Evolutionary conservation across 92 coral and sea anemone genomes (phyloP).

Genomic region (Zoanthus sociatus): DNA sequence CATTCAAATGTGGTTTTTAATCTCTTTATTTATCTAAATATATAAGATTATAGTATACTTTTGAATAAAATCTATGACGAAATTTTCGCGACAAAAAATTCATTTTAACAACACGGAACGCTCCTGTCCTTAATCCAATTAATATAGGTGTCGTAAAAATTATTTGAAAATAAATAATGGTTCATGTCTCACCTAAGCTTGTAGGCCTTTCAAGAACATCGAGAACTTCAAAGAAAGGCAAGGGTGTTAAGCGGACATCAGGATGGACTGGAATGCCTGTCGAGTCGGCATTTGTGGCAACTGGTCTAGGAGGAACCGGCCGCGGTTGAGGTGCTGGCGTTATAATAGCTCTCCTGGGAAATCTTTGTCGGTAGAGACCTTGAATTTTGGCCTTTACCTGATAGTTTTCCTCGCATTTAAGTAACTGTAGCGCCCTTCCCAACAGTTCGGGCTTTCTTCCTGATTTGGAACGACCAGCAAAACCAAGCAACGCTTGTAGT

Average conservation of each 20-base stretch:
- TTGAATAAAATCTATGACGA: not conserved
- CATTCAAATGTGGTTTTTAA: not conserved
- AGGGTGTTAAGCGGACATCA: slow-evolving; percentile 81
- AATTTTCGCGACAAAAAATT: not conserved
- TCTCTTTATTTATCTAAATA: too few species aligned
- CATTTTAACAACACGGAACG: not conserved
- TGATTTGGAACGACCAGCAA: slow-evolving; percentile 96
- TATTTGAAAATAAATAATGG: not conserved
- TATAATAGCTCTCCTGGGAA: slow-evolving; percentile 82
- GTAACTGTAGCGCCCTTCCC: slow-evolving; percentile 95
- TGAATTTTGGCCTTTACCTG: slow-evolving; percentile 83
- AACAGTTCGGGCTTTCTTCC: slow-evolving; percentile 97
- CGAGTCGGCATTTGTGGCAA: slow-evolving; percentile 53
- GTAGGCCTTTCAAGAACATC: slow-evolving; percentile 96
- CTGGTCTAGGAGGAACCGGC: slow-evolving; percentile 64
- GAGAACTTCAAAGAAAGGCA: slow-evolving; percentile 92
- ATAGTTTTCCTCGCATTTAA: slow-evolving; percentile 93
- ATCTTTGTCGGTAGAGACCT: slow-evolving; percentile 89
- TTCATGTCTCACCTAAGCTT: slow-evolving; percentile 80
- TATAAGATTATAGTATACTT: not conserved
- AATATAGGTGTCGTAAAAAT: not conserved
- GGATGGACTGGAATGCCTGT: slow-evolving; percentile 95
- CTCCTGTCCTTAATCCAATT: not conserved
- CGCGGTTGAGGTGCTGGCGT: slow-evolving; percentile 59
- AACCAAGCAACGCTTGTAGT: slow-evolving; percentile 91